Evolutionary conservation across 1,140 invertebrate genomes (phyloP).

Genomic region (Phymorhynchus buccinoides): DNA sequence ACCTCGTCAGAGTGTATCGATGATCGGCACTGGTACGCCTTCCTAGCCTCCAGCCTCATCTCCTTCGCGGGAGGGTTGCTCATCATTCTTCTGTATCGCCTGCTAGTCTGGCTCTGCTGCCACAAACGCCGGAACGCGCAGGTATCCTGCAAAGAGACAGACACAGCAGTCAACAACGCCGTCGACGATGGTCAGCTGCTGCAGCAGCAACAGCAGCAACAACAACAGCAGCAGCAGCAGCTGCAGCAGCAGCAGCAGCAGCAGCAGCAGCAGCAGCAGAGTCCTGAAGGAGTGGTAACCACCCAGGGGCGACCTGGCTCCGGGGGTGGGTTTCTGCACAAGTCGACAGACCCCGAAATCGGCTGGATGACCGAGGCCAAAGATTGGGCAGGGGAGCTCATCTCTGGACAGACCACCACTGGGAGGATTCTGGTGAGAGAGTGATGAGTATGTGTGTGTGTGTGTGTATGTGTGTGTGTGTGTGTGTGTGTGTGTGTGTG

Average conservation of each 20-base stretch:
- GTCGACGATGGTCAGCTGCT: not conserved
- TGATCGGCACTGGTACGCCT: constrained; percentile 74
- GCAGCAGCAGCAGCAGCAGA: not conserved
- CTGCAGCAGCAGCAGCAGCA: constrained; percentile 5
- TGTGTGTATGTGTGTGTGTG: too few relatives aligned
- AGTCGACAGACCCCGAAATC: constrained; percentile 72
- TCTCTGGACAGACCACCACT: constrained; percentile 99
- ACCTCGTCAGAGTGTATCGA: not conserved
- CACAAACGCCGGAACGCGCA: constrained; percentile 80
- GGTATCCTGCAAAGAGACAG: not conserved
- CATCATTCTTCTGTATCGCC: constrained; percentile 88
- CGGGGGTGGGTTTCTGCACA: constrained; percentile 34
- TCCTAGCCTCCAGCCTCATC: constrained; percentile 95
- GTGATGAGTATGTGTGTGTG: too few relatives aligned
- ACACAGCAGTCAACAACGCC: not conserved
- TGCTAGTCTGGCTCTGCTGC: constrained; percentile 92
- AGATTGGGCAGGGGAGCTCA: constrained; percentile 99
- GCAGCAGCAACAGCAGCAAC: constrained; percentile 1
- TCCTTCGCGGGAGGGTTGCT: constrained; percentile 90
- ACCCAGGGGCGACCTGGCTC: not conserved
- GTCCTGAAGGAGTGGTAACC: not conserved
- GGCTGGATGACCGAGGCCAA: constrained; percentile 92
- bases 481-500: too few relatives aligned
- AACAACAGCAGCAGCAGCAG: not conserved
- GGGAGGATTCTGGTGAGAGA: constrained; percentile 96